Conservation (phyloP, 2,797 vertebrate species). For the Sebastes taczanowskii region DNA sequence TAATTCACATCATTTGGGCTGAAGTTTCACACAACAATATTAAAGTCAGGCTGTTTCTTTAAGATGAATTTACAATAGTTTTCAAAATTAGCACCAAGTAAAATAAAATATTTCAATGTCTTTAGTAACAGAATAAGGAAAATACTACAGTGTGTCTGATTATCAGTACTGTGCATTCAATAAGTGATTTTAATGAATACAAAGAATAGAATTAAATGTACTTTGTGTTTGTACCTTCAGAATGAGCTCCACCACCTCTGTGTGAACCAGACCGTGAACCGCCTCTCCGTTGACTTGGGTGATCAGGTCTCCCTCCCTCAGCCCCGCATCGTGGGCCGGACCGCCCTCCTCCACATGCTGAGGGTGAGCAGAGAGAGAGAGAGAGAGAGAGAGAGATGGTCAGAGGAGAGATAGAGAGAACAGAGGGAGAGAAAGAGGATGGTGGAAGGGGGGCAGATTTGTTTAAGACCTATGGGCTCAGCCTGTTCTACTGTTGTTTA, state of each 20-base stretch:
- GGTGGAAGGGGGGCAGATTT: not conserved
- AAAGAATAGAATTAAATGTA: not conserved
- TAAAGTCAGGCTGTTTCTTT: no score
- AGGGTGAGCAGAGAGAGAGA: not conserved
- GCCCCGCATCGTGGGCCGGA: conserved; percentile 91
- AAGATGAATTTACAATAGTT: no score
- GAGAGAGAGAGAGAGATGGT: not conserved
- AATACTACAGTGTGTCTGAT: not conserved
- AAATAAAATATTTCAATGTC: not conserved
- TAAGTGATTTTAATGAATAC: not conserved
- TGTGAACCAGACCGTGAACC: conserved; percentile 95
- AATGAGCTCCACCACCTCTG: conserved; percentile 96
- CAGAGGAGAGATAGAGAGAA: not conserved
- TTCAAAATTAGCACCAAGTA: not conserved
- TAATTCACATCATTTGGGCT: not conserved
- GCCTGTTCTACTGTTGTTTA: conserved; percentile 11
- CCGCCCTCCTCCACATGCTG: conserved; percentile 94
- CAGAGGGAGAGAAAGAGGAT: no score
- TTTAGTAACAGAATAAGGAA: not conserved
- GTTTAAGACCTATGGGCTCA: not conserved
- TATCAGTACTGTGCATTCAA: not conserved
- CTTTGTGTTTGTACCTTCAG: conserved; percentile 85
- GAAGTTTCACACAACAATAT: not conserved
- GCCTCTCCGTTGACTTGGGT: conserved; percentile 96
- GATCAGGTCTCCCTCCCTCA: conserved; percentile 95